Evolutionary conservation across 2,888 invertebrate genomes (phyloP).

Genomic region (Entomobrya proxima): DNA sequence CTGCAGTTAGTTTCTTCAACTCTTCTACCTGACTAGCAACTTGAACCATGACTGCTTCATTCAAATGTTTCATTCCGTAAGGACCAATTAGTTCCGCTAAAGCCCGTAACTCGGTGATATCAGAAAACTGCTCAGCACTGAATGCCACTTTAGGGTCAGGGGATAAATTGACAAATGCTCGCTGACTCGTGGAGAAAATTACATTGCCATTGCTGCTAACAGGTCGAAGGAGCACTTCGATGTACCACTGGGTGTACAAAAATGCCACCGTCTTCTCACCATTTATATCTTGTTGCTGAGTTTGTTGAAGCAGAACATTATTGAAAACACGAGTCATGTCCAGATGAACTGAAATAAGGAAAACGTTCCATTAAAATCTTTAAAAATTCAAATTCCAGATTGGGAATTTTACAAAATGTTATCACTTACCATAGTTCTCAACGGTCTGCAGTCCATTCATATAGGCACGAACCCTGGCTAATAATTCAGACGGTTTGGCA

Average conservation of each 20-base stretch:
- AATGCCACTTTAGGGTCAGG: conserved; percentile 95
- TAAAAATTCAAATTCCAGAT: neutral
- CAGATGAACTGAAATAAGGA: conserved; percentile 85
- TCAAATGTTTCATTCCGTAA: conserved; percentile 97
- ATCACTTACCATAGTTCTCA: conserved; percentile 92
- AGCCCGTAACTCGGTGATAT: conserved; percentile 94
- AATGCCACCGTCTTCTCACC: conserved; percentile 98
- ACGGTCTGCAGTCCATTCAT: conserved; percentile 99
- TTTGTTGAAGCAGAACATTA: conserved; percentile 97
- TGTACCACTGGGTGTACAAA: conserved; percentile 90
- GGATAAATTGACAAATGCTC: conserved; percentile 95
- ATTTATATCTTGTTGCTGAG: conserved; percentile 94
- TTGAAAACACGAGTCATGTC: conserved; percentile 99
- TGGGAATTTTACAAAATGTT: too few relatives aligned
- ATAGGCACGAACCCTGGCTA: conserved; percentile 95
- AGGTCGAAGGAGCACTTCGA: conserved; percentile 87
- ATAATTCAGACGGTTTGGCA: conserved; percentile 96
- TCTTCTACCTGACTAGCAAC: conserved; percentile 98
- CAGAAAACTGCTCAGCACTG: conserved; percentile 98
- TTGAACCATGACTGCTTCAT: conserved; percentile 99
- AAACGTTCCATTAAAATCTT: conserved; percentile 11
- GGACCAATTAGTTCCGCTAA: conserved; percentile 98
- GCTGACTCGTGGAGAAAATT: conserved; percentile 96
- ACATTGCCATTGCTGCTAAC: conserved; percentile 97
- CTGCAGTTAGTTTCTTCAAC: conserved; percentile 87